A percentile compares a stretch with the other conserved stretches of the same genome.
Conservation (phyloP, 2,113 vertebrate genomes). For the Psammodynastes pulverulentus region DNA sequence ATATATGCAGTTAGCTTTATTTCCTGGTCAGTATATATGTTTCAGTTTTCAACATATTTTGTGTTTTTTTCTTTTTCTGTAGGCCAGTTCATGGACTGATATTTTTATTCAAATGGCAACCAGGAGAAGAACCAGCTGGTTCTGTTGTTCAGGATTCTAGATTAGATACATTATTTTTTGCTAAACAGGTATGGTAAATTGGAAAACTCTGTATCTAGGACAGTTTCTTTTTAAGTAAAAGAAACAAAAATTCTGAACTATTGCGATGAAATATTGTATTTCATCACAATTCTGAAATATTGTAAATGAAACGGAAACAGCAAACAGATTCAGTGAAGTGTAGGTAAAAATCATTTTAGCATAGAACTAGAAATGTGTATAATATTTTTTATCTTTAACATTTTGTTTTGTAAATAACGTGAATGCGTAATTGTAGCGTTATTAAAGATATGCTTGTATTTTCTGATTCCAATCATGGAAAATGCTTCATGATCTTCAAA, state of each 20-base stretch:
- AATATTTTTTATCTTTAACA: too few relatives aligned
- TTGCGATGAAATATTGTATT: neutral
- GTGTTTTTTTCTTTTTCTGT: slow-evolving; percentile 57
- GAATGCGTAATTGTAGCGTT: neutral
- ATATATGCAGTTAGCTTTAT: neutral
- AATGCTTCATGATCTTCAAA: neutral
- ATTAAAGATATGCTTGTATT: neutral
- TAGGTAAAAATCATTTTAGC: neutral
- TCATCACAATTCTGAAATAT: neutral
- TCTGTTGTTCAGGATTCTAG: slow-evolving; percentile 97
- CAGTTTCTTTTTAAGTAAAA: neutral
- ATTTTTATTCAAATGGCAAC: slow-evolving; percentile 99
- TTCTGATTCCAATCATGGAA: neutral
- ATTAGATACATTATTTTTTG: slow-evolving; percentile 96
- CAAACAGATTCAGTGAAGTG: neutral
- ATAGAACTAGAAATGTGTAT: neutral
- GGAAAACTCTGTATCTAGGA: neutral
- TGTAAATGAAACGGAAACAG: neutral
- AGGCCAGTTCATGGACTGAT: slow-evolving; percentile 97
- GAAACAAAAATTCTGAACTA: neutral
- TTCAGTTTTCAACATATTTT: neutral
- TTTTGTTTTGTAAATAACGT: too few relatives aligned
- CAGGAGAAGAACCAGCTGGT: slow-evolving; percentile 96
- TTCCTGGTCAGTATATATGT: neutral
- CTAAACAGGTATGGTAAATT: slow-evolving; percentile 86